These are phyloP conservation scores for Pseudobourletiella spinata DNA, from an alignment of 1,140 invertebrate species.

Conservation along the genomic window DNA sequence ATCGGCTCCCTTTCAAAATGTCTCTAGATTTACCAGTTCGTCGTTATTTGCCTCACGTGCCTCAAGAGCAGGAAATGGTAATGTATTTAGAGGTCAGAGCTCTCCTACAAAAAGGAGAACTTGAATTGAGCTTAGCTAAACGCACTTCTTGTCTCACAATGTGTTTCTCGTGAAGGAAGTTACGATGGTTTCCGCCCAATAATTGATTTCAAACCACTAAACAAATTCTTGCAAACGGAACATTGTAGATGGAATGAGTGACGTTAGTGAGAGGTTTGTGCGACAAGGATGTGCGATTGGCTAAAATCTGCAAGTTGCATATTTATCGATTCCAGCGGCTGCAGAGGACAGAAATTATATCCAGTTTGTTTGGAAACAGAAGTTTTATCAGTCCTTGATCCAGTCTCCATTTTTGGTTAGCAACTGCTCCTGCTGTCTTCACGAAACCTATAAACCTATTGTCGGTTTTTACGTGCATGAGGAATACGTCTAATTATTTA, in stretches of 20 bases:
- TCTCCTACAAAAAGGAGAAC: not conserved
- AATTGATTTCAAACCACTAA: not conserved
- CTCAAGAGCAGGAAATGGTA: not conserved
- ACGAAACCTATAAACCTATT: conserved; percentile 20
- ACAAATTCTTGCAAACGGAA: not conserved
- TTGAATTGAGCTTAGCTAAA: not conserved
- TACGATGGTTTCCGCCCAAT: not conserved
- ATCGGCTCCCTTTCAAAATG: not conserved
- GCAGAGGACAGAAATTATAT: conserved; percentile 13
- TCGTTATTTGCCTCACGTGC: not conserved
- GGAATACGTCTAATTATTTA: not conserved
- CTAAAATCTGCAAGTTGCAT: conserved; percentile 22
- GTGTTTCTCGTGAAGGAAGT: not conserved
- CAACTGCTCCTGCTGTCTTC: conserved; percentile 14
- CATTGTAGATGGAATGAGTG: conserved; percentile 9
- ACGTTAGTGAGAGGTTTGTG: not conserved
- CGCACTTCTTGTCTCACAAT: not conserved
- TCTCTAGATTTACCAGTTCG: not conserved
- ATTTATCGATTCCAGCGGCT: conserved; percentile 7
- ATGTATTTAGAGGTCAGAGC: not conserved
- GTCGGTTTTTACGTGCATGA: not conserved
- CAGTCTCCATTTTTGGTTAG: conserved; percentile 14
- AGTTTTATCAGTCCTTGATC: not conserved
- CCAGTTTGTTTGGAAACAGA: conserved; percentile 11
- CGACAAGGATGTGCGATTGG: not conserved